Base-by-base conservation (phyloP, 2,113 vertebrate genomes). In the Acrocephalus arundinaceus region DNA sequence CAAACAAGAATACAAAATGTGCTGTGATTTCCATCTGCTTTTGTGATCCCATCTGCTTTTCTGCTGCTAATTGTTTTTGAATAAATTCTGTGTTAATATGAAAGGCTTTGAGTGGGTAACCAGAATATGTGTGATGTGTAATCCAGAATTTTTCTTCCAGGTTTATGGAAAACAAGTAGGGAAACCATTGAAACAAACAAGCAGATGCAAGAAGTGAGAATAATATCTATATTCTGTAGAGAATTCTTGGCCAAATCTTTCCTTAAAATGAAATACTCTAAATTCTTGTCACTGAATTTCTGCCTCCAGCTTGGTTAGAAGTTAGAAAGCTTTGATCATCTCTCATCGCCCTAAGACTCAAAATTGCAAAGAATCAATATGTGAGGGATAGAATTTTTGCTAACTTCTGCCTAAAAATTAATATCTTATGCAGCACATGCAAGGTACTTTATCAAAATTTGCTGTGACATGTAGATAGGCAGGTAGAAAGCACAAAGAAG, bases 11-110 rank as follows among this genome's bases (percentile, higher is more conserved):
- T 49, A 61, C 70, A 92, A 54, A 90, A 68, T 35, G 41, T 94
- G 84, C 90, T 84, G 73, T 45, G 59, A 90, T 76, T 91, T 82
- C 90, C 66, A 54, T 91, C 81, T 89, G 89, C 77, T 74, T 84
- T 89, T 79, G 87, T 15, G 52, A 73, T 57, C 83, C 75, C 75
- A 80, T 92, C 88, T 94, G 91, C 85, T 93, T 66, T 72, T 63
- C 65, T 92, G 67, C 52, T 1, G 7, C 67, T 83, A n/a, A 43
- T 62, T 6, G 15, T 46, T 75, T 91, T 65, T 84, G 83, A 67
- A 37, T 81, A 79, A 90, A 89, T 89, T 85, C 39, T 65, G 11
- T 61, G 35, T 90, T 88, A 61, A 39, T 65, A 1, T 51, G 39
- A 65, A 90, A 84, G 57, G 28, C 61, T 84, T 78, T 54, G 39